Conservation (phyloP, 2,113 vertebrate genomes). For the Microcebus lehilahytsara region DNA sequence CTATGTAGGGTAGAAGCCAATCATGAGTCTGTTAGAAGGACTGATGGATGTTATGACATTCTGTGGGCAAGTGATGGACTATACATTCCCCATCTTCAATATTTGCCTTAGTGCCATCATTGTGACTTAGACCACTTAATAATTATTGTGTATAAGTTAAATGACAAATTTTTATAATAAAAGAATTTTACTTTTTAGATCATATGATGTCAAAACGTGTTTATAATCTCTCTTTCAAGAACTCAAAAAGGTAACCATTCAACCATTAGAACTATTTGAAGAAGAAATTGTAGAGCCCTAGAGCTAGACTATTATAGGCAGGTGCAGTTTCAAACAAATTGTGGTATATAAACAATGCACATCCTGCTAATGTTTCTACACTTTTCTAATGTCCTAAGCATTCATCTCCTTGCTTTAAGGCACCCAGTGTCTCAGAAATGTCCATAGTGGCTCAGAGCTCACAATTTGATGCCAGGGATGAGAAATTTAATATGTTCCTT, state of each 20-base stretch:
- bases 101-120: background rate
- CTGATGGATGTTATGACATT: no score
- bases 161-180: background rate
- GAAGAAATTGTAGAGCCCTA: background rate
- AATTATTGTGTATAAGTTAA: background rate
- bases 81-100: background rate
- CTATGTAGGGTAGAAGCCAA: background rate
- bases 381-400: background rate
- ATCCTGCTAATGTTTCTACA: no score
- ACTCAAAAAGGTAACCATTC: background rate
- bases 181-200: background rate
- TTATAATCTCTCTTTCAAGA: background rate
- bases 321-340: background rate
- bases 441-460: background rate
- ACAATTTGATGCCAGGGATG: background rate
- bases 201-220: background rate
- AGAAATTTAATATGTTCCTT: background rate
- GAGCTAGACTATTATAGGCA: fast-evolving
- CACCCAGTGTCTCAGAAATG: background rate
- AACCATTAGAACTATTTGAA: background rate
- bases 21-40: background rate
- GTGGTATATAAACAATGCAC: background rate
- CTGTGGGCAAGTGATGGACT: background rate
- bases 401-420: background rate
- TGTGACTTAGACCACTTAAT: background rate